phyloP scores from a whole-genome alignment of 2,113 vertebrate genomes.

The Petromus typicus region DNA sequence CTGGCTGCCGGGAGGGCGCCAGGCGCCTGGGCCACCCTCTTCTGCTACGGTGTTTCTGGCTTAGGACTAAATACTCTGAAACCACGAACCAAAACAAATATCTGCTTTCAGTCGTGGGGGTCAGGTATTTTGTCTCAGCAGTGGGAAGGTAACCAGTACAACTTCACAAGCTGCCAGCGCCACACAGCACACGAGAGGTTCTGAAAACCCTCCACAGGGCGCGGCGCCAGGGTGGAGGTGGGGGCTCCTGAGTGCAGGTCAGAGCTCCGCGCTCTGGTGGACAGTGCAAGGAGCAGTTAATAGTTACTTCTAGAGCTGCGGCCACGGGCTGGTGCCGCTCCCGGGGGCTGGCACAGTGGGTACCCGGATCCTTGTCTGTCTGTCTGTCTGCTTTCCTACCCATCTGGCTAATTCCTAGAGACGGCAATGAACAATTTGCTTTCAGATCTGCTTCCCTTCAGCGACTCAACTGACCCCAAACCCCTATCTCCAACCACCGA shows the following conservation, averaged over 20 bases:
- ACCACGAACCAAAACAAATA: not conserved
- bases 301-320: not conserved
- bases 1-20: not conserved
- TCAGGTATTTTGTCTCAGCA: not conserved
- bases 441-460: not conserved
- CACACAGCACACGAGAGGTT: not conserved
- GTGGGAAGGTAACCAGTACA: not conserved
- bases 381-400: not conserved
- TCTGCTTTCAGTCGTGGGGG: not conserved
- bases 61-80: not conserved
- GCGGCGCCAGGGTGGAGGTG: not conserved
- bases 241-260: accelerated
- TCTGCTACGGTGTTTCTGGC: not conserved
- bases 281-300: not conserved
- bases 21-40: not conserved
- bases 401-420: not conserved
- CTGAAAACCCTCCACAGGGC: not conserved
- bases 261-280: not conserved
- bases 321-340: not conserved
- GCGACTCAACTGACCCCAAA: not conserved
- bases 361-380: not conserved
- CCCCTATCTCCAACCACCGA: not conserved
- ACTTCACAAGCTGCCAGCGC: not conserved
- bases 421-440: not conserved
- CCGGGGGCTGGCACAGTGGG: not conserved